Conservation (phyloP, 2,888 invertebrate species). For the Prionchulus punctatus region DNA sequence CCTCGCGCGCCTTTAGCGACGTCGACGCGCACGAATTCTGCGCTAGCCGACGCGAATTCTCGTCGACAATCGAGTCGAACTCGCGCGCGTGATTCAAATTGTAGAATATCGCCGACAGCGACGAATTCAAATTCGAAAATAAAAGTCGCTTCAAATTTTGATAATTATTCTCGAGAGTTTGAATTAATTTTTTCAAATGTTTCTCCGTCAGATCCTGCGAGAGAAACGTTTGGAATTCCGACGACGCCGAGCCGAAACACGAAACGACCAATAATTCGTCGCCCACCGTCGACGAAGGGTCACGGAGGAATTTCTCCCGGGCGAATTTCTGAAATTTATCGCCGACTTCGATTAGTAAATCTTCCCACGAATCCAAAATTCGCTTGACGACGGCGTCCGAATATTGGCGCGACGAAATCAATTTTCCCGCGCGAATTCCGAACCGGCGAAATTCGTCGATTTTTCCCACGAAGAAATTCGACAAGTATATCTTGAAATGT, state of each 20-base stretch:
- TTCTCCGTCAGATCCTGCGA: constrained; percentile 64
- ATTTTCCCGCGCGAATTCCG: neutral
- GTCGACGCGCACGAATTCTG: neutral
- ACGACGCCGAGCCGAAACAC: constrained; percentile 63
- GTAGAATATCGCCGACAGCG: neutral
- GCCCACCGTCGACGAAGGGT: constrained; percentile 52
- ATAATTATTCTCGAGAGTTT: constrained; percentile 82
- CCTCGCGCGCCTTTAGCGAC: neutral
- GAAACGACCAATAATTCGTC: constrained; percentile 70
- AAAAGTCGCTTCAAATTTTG: constrained; percentile 81
- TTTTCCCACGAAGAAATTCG: neutral
- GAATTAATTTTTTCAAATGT: constrained; percentile 46
- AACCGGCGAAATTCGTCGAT: neutral
- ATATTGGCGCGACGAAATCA: neutral
- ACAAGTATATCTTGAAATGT: neutral
- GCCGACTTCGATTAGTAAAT: constrained; percentile 79
- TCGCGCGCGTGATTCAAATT: neutral
- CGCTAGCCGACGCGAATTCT: neutral
- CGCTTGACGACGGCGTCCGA: constrained; percentile 17
- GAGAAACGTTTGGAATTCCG: constrained; percentile 55
- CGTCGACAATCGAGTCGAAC: neutral
- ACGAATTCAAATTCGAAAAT: constrained; percentile 53
- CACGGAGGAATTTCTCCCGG: constrained; percentile 35
- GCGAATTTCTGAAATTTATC: constrained; percentile 76
- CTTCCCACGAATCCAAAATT: constrained; percentile 70